phyloP scores from a whole-genome alignment of 2,888 invertebrate species.

The Aproaerema taeniolella region DNA sequence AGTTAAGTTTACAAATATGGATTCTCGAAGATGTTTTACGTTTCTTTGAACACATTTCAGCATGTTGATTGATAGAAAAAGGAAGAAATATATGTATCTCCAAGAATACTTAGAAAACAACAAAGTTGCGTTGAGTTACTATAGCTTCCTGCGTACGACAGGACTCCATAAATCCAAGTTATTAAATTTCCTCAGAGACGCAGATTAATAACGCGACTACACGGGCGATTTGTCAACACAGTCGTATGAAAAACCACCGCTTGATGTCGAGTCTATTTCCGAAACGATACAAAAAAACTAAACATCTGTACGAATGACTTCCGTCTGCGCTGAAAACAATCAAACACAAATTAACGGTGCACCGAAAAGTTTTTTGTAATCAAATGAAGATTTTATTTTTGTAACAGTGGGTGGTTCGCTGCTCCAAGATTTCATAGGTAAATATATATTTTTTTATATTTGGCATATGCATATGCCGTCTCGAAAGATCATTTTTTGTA shows the following conservation, averaged over 20 bases:
- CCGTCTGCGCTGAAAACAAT: conserved; percentile 42
- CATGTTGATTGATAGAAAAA: not conserved
- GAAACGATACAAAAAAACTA: conserved; percentile 27
- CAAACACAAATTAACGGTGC: conserved; percentile 32
- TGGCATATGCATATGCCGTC: conserved; percentile 29
- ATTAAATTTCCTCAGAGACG: conserved; percentile 42
- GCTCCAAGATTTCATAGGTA: conserved; percentile 18
- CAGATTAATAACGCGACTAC: conserved; percentile 35
- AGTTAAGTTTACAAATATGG: too few relatives aligned
- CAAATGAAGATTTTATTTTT: conserved; percentile 18
- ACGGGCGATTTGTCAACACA: conserved; percentile 43
- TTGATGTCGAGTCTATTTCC: conserved; percentile 37
- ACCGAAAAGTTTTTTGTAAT: conserved; percentile 30
- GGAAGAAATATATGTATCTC: not conserved
- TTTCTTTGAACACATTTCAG: too few relatives aligned
- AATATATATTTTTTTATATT: conserved; percentile 13
- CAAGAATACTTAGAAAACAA: conserved; percentile 23
- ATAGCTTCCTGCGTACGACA: conserved; percentile 39
- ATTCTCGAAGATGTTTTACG: too few relatives aligned
- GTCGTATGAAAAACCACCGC: conserved; percentile 30
- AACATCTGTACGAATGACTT: conserved; percentile 45
- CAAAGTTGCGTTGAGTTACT: conserved; percentile 26
- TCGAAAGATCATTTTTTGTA: conserved; percentile 45
- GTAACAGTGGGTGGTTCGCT: conserved; percentile 14
- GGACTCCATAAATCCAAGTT: conserved; percentile 40